These are phyloP conservation scores for Eubasilissa regina DNA, from an alignment of 1,140 invertebrate genomes.

Conservation along the genomic window DNA sequence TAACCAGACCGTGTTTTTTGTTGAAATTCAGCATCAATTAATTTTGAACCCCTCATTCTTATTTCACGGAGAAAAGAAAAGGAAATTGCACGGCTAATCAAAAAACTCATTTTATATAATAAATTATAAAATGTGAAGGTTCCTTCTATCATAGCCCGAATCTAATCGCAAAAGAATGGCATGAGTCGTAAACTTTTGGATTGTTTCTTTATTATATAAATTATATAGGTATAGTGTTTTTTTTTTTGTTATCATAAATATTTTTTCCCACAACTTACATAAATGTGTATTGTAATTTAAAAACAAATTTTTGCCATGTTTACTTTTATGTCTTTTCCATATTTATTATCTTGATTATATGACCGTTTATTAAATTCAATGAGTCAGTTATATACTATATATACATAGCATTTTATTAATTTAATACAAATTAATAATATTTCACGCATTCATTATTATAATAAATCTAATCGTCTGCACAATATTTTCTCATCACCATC, in stretches of 20 bases:
- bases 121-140: slow-evolving; percentile 30
- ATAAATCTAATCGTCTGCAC: no score
- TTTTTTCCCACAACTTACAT: background rate
- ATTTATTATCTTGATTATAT: no score
- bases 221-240: slow-evolving; percentile 11
- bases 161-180: slow-evolving; percentile 29
- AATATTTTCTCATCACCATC: no score
- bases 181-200: slow-evolving; percentile 38
- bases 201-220: background rate
- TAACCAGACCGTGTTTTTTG: slow-evolving; percentile 4
- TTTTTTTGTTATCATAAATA: no score
- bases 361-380: no score
- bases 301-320: no score
- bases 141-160: background rate
- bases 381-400: no score
- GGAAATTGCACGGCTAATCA: slow-evolving; percentile 34
- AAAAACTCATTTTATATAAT: slow-evolving; percentile 41
- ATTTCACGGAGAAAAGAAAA: slow-evolving; percentile 36
- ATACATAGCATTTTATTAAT: no score
- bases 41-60: slow-evolving; percentile 36
- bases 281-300: no score
- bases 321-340: no score
- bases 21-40: slow-evolving; percentile 15
- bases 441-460: no score
- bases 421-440: no score